phyloP scores from a whole-genome alignment of 2,113 vertebrate genomes.

The Syrmaticus mikado region DNA sequence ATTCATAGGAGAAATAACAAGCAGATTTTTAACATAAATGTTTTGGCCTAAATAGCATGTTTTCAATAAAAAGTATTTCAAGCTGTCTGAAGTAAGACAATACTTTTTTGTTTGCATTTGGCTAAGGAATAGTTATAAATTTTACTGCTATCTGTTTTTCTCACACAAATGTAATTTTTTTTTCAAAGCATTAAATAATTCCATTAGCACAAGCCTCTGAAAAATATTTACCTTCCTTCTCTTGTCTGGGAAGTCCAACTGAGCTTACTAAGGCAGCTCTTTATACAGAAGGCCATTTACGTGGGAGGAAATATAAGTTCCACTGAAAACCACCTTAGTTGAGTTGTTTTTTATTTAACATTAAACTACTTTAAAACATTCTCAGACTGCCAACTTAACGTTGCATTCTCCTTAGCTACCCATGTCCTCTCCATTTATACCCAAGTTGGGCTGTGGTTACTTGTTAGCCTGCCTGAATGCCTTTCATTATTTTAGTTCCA shows the following conservation, averaged over 20 bases:
- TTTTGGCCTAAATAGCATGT: slow-evolving; percentile 28
- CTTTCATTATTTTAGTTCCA: neutral
- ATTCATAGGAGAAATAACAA: slow-evolving; percentile 48
- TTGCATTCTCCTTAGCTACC: neutral
- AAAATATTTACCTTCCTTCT: slow-evolving; percentile 43
- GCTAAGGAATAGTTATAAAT: neutral
- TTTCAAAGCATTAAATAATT: neutral
- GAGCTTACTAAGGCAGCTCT: slow-evolving; percentile 36
- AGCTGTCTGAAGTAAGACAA: slow-evolving; percentile 1
- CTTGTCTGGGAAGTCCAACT: neutral
- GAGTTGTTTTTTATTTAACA: slow-evolving; percentile 9
- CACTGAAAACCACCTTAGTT: neutral
- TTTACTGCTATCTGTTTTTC: slow-evolving; percentile 12
- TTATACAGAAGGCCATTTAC: slow-evolving; percentile 26
- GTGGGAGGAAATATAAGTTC: slow-evolving; percentile 1
- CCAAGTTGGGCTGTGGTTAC: neutral
- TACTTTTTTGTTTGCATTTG: slow-evolving; percentile 10
- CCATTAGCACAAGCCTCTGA: slow-evolving; percentile 28
- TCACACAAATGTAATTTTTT: neutral
- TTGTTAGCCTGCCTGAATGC: neutral
- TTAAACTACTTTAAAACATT: neutral
- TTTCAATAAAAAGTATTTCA: slow-evolving; percentile 23
- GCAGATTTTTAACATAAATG: slow-evolving; percentile 36
- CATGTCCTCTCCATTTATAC: neutral
- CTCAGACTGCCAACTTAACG: neutral